Percentiles rank a stretch among this genome's conserved stretches.
Conservation (phyloP, 2,113 vertebrate species). For the Chamaea fasciata region DNA sequence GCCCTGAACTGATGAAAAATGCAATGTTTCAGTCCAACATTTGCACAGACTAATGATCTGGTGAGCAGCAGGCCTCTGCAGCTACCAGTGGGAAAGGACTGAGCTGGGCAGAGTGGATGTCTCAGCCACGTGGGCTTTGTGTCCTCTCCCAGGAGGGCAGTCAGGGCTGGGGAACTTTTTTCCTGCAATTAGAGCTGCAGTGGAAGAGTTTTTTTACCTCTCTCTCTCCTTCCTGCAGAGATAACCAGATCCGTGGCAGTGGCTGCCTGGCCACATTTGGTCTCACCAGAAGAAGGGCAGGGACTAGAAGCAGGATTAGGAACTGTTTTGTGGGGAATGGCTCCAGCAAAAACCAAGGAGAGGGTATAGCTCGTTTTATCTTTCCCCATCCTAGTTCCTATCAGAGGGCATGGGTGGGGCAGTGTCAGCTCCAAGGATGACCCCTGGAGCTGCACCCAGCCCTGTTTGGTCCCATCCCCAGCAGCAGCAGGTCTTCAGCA, state of each 20-base stretch:
- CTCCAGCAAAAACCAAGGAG: neutral
- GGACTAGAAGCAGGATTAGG: neutral
- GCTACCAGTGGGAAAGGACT: neutral
- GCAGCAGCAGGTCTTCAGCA: fast-evolving
- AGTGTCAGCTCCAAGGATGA: neutral
- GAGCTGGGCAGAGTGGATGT: neutral
- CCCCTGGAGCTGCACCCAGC: neutral
- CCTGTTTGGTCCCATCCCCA: neutral
- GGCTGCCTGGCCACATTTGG: neutral
- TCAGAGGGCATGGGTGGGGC: neutral
- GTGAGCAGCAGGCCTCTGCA: neutral
- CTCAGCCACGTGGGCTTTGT: neutral
- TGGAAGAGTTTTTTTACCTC: neutral
- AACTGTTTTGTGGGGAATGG: neutral
- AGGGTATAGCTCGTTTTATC: neutral
- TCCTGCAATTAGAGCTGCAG: neutral
- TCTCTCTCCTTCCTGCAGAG: neutral
- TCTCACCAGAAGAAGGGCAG: neutral
- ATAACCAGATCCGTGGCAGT: neutral
- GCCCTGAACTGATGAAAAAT: neutral
- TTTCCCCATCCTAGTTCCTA: neutral
- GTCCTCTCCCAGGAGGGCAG: neutral
- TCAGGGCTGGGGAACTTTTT: neutral
- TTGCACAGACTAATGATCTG: neutral
- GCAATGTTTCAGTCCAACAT: fast-evolving